These are phyloP conservation scores for Gouania willdenowi DNA, from an alignment of 2,797 vertebrate genomes.

Conservation along the genomic window DNA sequence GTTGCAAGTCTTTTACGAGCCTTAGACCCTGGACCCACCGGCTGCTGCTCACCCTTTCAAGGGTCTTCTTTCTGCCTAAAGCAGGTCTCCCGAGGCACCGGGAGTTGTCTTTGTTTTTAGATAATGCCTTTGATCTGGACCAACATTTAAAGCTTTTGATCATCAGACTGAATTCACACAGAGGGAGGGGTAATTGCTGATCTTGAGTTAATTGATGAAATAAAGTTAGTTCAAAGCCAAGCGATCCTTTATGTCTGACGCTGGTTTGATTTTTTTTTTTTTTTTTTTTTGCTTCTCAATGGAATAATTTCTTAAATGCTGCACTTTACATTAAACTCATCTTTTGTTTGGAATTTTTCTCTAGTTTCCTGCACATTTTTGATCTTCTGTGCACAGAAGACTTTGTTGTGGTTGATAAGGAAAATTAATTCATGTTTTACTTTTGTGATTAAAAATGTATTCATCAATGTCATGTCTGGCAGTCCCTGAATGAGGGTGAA, in stretches of 20 bases:
- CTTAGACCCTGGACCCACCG: constrained; percentile 64
- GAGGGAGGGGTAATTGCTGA: not conserved
- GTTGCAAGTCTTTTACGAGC: constrained; percentile 83
- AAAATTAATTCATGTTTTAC: constrained; percentile 69
- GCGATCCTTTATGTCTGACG: too few species aligned
- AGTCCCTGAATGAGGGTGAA: constrained; percentile 60
- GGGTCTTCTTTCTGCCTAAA: constrained; percentile 51
- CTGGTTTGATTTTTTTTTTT: too few species aligned
- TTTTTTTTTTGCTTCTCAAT: too few species aligned
- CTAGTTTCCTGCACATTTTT: constrained; percentile 20
- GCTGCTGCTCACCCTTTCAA: constrained; percentile 48
- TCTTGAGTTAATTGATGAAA: constrained; percentile 4
- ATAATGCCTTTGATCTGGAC: constrained; percentile 11
- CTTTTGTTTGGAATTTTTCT: constrained; percentile 5
- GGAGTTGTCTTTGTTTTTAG: constrained; percentile 14
- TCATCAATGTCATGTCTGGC: constrained; percentile 66
- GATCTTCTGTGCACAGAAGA: constrained; percentile 17
- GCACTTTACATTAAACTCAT: constrained; percentile 20
- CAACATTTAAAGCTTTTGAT: constrained; percentile 1
- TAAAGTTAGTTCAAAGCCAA: not conserved
- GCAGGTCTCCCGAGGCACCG: constrained; percentile 25
- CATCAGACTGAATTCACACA: constrained; percentile 2
- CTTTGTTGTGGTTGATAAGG: constrained; percentile 62
- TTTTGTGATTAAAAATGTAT: constrained; percentile 73
- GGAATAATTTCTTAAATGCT: too few species aligned